Evolutionary conservation across 2,888 invertebrate species (phyloP).

Genomic region (Cheilosia pagana): DNA sequence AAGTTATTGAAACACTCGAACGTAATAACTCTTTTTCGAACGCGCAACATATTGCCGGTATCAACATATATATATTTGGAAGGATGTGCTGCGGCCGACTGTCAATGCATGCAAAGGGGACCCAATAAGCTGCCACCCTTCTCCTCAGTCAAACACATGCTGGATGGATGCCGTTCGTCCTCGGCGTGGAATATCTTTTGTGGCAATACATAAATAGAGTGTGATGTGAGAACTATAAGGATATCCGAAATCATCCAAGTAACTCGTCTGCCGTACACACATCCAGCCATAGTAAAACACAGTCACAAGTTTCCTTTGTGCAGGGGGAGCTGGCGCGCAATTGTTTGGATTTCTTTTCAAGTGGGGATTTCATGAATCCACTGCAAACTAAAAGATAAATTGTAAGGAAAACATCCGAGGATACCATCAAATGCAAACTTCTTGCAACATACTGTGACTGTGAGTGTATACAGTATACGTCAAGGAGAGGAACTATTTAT

Average conservation of each 20-base stretch:
- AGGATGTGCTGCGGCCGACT: slow-evolving; percentile 50
- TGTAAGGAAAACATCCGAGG: slow-evolving; percentile 40
- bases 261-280: slow-evolving; percentile 17
- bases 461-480: too few relatives aligned
- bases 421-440: slow-evolving; percentile 49
- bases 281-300: background rate
- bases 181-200: slow-evolving; percentile 7
- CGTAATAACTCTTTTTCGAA: slow-evolving; percentile 60
- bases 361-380: background rate
- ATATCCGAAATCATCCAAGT: slow-evolving; percentile 48
- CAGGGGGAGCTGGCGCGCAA: slow-evolving; percentile 8
- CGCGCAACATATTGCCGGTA: slow-evolving; percentile 59
- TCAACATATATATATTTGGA: slow-evolving; percentile 11
- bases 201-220: slow-evolving; percentile 47
- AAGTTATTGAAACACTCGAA: slow-evolving; percentile 68
- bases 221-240: slow-evolving; percentile 1
- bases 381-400: slow-evolving; percentile 29
- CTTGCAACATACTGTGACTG: slow-evolving; percentile 17
- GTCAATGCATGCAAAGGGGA: slow-evolving; percentile 53
- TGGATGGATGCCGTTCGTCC: background rate
- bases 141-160: slow-evolving; percentile 6
- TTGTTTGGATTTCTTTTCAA: slow-evolving; percentile 25
- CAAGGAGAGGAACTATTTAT: slow-evolving; percentile 53
- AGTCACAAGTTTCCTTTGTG: slow-evolving; percentile 39
- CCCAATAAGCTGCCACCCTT: slow-evolving; percentile 18